These are phyloP conservation scores for Spialia ferax DNA, from an alignment of 2,888 invertebrate genomes.

Conservation along the genomic window DNA sequence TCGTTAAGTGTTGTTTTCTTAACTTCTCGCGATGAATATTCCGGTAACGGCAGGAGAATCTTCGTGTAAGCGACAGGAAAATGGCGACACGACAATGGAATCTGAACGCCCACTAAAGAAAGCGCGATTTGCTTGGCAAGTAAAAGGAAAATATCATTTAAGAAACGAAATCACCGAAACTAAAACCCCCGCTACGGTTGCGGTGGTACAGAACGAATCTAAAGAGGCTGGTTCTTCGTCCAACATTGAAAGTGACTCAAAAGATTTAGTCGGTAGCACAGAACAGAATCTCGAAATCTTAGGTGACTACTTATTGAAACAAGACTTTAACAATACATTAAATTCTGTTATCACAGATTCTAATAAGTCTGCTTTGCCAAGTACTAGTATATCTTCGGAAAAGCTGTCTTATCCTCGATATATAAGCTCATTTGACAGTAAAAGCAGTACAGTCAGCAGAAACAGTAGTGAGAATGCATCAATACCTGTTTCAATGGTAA, in stretches of 20 bases:
- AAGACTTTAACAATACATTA: conserved; percentile 68
- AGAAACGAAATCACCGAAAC: conserved; percentile 71
- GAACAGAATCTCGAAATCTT: conserved; percentile 73
- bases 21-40: conserved; percentile 64
- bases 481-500: conserved; percentile 59
- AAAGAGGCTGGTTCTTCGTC: conserved; percentile 55
- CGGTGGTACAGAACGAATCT: conserved; percentile 47
- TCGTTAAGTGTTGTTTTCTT: conserved; percentile 53
- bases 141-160: conserved; percentile 88
- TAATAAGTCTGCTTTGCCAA: conserved; percentile 59
- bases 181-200: conserved; percentile 45
- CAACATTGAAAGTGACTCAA: conserved; percentile 54
- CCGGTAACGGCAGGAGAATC: conserved; percentile 73
- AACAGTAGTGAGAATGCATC: conserved; percentile 49
- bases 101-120: conserved; percentile 88
- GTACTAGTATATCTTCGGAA: conserved; percentile 58
- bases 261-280: conserved; percentile 58
- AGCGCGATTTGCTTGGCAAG: conserved; percentile 89
- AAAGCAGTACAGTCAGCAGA: conserved; percentile 49
- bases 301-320: conserved; percentile 72
- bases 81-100: conserved; percentile 80
- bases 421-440: conserved; percentile 60
- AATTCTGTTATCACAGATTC: conserved; percentile 64
- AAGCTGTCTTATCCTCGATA: conserved; percentile 67
- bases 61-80: conserved; percentile 82